phyloP scores from a whole-genome alignment of 2,797 vertebrate species.

The Vipera latastei region DNA sequence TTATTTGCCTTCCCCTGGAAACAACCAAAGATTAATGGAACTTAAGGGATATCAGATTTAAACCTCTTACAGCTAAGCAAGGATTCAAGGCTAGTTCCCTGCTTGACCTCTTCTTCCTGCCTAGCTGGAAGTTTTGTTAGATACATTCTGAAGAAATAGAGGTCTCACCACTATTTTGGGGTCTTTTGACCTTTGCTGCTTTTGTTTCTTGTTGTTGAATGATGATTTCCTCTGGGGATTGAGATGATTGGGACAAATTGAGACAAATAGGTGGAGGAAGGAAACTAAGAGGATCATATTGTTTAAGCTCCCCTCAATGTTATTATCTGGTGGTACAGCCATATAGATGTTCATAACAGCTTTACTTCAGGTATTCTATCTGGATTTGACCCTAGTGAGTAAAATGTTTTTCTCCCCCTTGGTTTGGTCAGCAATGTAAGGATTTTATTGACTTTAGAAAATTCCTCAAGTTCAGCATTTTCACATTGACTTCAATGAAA shows the following conservation, averaged over 20 bases:
- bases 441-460: conserved; percentile 16
- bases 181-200: background rate
- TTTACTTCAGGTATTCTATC: background rate
- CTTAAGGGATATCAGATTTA: background rate
- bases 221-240: background rate
- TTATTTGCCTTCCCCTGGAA: background rate
- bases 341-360: too few relatives aligned
- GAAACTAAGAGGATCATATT: background rate
- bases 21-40: background rate
- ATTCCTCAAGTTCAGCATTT: conserved; percentile 5
- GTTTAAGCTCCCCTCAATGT: background rate
- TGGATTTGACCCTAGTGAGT: background rate
- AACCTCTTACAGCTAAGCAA: background rate
- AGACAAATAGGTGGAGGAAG: background rate
- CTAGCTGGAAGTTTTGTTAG: background rate
- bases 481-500: conserved; percentile 16
- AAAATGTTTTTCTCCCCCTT: background rate
- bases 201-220: background rate
- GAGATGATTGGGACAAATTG: background rate
- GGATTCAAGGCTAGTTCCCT: background rate
- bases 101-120: background rate
- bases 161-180: background rate
- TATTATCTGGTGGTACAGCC: background rate
- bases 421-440: background rate
- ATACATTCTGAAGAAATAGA: background rate